A percentile compares a stretch with the other conserved stretches of the same genome.
phyloP scores from a whole-genome alignment of 2,797 vertebrate species.

The Etheostoma nigrum region DNA sequence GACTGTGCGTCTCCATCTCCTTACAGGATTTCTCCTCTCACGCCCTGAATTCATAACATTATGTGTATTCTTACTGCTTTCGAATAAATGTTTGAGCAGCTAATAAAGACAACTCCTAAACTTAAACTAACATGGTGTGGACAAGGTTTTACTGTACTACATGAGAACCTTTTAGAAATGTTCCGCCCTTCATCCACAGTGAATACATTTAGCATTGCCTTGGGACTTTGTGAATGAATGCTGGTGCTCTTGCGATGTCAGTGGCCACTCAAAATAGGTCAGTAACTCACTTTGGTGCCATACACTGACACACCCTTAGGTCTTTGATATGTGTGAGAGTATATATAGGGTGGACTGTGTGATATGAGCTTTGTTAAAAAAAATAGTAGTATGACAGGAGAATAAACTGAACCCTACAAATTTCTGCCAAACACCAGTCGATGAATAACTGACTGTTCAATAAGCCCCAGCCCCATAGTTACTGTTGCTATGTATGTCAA shows the following conservation, averaged over 20 bases:
- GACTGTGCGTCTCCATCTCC: conserved; percentile 16
- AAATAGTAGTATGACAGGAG: too few species aligned
- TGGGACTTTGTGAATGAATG: conserved; percentile 62
- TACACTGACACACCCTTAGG: conserved; percentile 48
- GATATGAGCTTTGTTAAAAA: too few species aligned
- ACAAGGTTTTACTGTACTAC: conserved; percentile 68
- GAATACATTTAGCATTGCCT: conserved; percentile 49
- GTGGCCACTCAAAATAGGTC: conserved; percentile 55
- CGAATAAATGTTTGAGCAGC: conserved; percentile 47
- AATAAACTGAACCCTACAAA: not conserved
- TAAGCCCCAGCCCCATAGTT: not conserved
- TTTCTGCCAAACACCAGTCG: not conserved
- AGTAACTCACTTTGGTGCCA: conserved; percentile 43
- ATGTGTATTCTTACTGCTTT: conserved; percentile 31
- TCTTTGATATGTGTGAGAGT: conserved; percentile 25
- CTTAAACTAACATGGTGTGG: conserved; percentile 47
- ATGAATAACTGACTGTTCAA: not conserved
- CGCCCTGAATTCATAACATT: conserved; percentile 49
- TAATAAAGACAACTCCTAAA: conserved; percentile 59
- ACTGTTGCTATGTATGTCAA: too few species aligned
- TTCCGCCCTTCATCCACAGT: conserved; percentile 45
- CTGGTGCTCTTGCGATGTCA: conserved; percentile 37
- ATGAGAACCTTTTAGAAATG: conserved; percentile 39
- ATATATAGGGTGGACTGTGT: not conserved
- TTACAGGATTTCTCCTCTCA: conserved; percentile 58